Evolutionary conservation across 1,140 invertebrate species (phyloP), one percentile per base, ranked within the genome.

Genomic region (Eupeodes corollae): DNA sequence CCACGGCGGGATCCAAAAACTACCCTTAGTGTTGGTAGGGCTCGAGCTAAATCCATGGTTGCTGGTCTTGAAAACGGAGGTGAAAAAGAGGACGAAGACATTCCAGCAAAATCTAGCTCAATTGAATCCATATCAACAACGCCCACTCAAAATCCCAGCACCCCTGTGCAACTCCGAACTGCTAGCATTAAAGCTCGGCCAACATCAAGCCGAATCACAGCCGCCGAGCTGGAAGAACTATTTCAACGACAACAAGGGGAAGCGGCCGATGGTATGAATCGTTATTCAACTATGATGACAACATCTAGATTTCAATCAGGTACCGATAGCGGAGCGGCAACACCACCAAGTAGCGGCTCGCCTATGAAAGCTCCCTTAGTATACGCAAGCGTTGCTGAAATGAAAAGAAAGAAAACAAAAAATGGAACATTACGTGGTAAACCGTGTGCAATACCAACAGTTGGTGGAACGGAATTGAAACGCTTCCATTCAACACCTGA

Each of bases 301-400:
- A 79, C 77, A 34, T 83, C 83, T 26, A 78, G 82, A 48, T 85
- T 84, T 74, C 80, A 83, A 61, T 77, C 76, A 54, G 79, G 76
- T 47, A 71, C 68, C 3, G 66, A 68, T 48, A 68, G 61, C 34
- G 64, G 69, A 19, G 62, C 73, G 19, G 75, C 73, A 51, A 75
- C 75, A 48, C 81, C 81, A 12, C 80, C 80, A 48, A 41, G 51
- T 6, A 67, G 54, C 19, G 56, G 58, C 0, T 83, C 82, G 11
- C 79, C 81, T 42, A 76, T 79, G 38, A 78, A 79, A 57, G 77
- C 77, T 21, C 73, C 77, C 2, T 50, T 69, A 5, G 90, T 94
- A 19, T 95, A 94, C 70, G 86, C 88, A 38, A 94, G 90, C 67
- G 90, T 95, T 42, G 88, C 91, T 0, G 90, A 94, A 70, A 95